phyloP scores from a whole-genome alignment of 2,113 vertebrate species.

The Galemys pyrenaicus region DNA sequence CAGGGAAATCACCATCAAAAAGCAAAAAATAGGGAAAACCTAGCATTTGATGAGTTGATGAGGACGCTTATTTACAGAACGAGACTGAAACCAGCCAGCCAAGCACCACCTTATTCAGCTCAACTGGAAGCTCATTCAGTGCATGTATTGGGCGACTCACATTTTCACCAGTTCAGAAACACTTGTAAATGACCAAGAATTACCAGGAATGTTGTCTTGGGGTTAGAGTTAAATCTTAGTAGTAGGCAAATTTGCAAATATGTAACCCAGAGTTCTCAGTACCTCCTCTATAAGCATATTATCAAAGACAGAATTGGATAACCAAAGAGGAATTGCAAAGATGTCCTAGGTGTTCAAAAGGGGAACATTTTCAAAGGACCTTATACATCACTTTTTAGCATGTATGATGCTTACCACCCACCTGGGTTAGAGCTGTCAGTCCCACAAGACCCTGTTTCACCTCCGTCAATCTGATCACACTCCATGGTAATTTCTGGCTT shows the following conservation, averaged over 20 bases:
- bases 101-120: background rate
- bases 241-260: background rate
- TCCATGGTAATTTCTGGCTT: background rate
- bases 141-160: too few relatives aligned
- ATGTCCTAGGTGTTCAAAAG: background rate
- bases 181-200: background rate
- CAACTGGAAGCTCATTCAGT: background rate
- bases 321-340: background rate
- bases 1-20: background rate
- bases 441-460: background rate
- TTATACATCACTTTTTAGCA: background rate
- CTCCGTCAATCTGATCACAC: background rate
- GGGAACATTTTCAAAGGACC: background rate
- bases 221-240: background rate
- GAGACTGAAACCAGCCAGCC: background rate
- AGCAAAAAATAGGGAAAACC: background rate
- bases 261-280: background rate
- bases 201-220: background rate
- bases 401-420: background rate
- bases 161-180: background rate
- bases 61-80: background rate
- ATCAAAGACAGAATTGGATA: background rate
- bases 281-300: background rate
- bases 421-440: background rate
- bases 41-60: background rate